A percentile compares a stretch with the other conserved stretches of the same genome.
Conservation (phyloP, 2,888 invertebrate species). For the Lepeophtheirus nordmannii region DNA sequence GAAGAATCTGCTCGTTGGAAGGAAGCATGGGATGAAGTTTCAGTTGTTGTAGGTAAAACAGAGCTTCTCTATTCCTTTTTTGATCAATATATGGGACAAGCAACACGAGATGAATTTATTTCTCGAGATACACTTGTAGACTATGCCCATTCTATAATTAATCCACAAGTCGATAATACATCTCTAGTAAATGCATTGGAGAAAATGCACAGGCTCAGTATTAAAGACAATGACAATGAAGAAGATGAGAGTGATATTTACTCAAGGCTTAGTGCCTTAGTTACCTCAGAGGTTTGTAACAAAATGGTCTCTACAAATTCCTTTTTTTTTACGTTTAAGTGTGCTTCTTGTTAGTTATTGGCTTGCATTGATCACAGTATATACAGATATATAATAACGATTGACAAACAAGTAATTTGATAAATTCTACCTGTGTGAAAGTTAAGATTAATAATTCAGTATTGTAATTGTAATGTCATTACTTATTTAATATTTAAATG, state of each 20-base stretch:
- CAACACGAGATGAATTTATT: neutral
- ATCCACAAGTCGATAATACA: constrained; percentile 2
- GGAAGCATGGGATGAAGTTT: neutral
- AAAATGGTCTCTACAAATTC: neutral
- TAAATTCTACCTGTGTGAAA: too few relatives aligned
- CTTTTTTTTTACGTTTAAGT: too few relatives aligned
- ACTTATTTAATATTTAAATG: too few relatives aligned
- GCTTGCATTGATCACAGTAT: too few relatives aligned
- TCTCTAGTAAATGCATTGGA: neutral
- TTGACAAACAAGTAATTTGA: too few relatives aligned
- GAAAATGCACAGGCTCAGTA: neutral
- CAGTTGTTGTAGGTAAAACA: neutral
- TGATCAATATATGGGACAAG: neutral
- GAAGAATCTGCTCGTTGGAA: neutral
- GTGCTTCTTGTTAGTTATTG: too few relatives aligned
- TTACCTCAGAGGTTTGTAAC: neutral
- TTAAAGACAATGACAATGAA: neutral
- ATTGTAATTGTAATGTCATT: too few relatives aligned
- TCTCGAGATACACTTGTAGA: constrained; percentile 3
- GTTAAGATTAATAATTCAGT: too few relatives aligned
- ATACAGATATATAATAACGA: too few relatives aligned
- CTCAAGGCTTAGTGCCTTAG: neutral
- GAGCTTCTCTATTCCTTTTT: neutral
- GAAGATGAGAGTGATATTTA: constrained; percentile 2
- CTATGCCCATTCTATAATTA: constrained; percentile 12